Percentiles rank a stretch among this genome's conserved stretches.
Evolutionary conservation across 2,113 vertebrate genomes (phyloP).

Genomic region (Nycticorax nycticorax): DNA sequence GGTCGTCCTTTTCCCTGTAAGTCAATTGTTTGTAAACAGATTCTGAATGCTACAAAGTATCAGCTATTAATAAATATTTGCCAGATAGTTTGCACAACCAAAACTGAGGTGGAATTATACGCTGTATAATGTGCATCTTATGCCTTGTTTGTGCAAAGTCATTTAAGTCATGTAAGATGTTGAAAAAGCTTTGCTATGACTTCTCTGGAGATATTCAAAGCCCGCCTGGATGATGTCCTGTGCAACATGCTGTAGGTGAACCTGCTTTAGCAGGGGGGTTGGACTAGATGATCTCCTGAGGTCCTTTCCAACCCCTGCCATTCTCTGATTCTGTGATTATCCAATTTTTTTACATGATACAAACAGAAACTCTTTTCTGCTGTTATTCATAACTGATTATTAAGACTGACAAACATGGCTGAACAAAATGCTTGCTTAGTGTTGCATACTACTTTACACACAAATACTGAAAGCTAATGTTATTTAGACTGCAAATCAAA

Average conservation of each 20-base stretch:
- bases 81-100: background rate
- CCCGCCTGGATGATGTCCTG: no score
- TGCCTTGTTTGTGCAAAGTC: background rate
- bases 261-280: no score
- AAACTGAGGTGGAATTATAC: background rate
- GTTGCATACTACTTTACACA: background rate
- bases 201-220: background rate
- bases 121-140: background rate
- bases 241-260: no score
- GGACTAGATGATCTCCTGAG: no score
- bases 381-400: background rate
- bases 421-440: background rate
- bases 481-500: background rate
- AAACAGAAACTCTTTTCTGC: background rate
- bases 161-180: background rate
- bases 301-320: no score
- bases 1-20: background rate
- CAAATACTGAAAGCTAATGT: background rate
- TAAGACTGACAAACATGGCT: background rate
- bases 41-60: background rate
- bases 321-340: background rate
- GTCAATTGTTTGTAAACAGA: background rate
- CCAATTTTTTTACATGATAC: background rate
- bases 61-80: background rate
- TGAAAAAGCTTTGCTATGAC: background rate